Base-by-base conservation (phyloP, 2,113 vertebrate species). In the Cephalopholis sonnerati region DNA sequence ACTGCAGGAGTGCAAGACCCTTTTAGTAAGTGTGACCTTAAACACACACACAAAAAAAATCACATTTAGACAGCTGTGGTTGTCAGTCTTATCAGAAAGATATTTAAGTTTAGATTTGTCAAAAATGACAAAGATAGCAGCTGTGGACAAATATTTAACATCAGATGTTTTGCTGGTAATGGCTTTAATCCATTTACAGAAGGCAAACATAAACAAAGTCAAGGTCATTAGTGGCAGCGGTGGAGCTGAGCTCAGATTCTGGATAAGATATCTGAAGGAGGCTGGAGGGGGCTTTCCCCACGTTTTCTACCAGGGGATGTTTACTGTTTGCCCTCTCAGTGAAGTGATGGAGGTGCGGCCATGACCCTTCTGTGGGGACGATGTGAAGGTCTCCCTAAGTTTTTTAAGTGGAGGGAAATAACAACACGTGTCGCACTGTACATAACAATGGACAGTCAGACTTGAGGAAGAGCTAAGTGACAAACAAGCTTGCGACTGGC, bases 331-430 rank as follows among this genome's bases (percentile, higher is more conserved):
- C 84, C 78, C 53, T 68, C 51, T 64, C 63, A 55, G 80, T 63
- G 36, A 67, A 75, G 59, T 29, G 62, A 48, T 32, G 44, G 67
- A 55, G 84, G 81, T 63, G 81, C 58, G 86, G 81, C 88, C 90
- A 93, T 2, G 72, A 87, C 74, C 24, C 74, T 24, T 81, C 67
- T 87, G 41, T 71, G 46, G 75, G 62, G 87, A 88, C 92, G 91
- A 91, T 87, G 83, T 74, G 64, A 82, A 83, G 79, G 81, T 77
- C 76, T 85, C 74, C 73, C 54, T 57, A 48, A 62, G 64, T 91
- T 79, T 76, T 84, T 89, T 80, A 77, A 74, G 82, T 81, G 54
- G 57, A 70, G 87, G 94, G 92, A 95, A 95, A 94, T 92, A 94
- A 95, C 92, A 94, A 87, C 94, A 91, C 84, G 84, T 91, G 92